These are phyloP conservation scores for Natator depressus DNA, from an alignment of 2,113 vertebrate species.

Conservation along the genomic window DNA sequence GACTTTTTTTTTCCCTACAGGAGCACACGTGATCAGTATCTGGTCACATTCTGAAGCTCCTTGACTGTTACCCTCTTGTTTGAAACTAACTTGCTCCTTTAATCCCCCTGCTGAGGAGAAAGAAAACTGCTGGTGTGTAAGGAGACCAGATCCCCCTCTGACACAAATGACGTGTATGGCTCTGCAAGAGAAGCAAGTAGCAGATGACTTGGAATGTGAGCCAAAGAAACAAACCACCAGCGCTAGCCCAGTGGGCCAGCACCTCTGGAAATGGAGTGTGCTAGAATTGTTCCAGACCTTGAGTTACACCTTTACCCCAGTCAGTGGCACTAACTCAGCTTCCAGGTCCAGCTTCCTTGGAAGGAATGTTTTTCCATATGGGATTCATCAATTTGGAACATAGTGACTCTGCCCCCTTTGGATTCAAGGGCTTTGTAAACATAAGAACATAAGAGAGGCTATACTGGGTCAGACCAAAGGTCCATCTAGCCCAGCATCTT, in stretches of 20 bases:
- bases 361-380: background rate
- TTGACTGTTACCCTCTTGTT: background rate
- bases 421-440: background rate
- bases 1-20: background rate
- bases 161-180: background rate
- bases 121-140: background rate
- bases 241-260: background rate
- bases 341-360: background rate
- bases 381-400: background rate
- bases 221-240: fast-evolving
- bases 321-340: background rate
- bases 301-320: background rate
- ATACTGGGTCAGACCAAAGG: no score
- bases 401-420: background rate
- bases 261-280: background rate
- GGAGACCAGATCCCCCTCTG: background rate
- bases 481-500: no score
- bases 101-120: background rate
- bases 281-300: background rate
- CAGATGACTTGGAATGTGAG: background rate
- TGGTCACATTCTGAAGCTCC: background rate
- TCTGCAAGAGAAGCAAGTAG: background rate
- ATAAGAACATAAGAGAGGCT: no score
- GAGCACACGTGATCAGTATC: background rate
- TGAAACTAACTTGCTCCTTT: background rate